A percentile compares a stretch with the other conserved stretches of the same genome.
phyloP scores from a whole-genome alignment of 53 echinoderm and acorn worm species.

The Arbacia lixula region DNA sequence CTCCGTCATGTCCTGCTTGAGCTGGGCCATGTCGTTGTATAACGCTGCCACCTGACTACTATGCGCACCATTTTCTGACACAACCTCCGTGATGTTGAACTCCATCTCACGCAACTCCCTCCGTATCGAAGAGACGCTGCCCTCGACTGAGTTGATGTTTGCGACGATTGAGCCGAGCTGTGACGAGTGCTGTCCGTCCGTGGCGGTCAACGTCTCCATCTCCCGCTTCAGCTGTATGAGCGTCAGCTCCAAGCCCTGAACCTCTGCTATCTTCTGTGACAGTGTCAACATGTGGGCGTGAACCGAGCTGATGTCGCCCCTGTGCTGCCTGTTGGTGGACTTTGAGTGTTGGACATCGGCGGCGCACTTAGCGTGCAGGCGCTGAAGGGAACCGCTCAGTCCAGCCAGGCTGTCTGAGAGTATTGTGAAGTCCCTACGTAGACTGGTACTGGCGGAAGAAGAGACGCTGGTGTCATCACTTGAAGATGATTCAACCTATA shows the following conservation, averaged over 20 bases:
- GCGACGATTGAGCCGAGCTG: constrained; percentile 38
- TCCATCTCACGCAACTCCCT: constrained; percentile 50
- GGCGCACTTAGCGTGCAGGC: constrained; percentile 46
- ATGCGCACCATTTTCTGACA: not conserved
- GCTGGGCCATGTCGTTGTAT: constrained; percentile 23
- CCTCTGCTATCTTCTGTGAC: constrained; percentile 41
- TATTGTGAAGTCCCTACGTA: constrained; percentile 57
- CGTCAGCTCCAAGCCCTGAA: constrained; percentile 56
- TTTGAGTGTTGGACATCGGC: constrained; percentile 27
- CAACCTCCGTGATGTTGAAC: constrained; percentile 17
- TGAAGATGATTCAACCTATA: constrained; percentile 31
- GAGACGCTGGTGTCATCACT: constrained; percentile 24
- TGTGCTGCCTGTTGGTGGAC: not conserved
- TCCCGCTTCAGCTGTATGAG: constrained; percentile 51
- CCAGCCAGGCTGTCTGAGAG: constrained; percentile 50
- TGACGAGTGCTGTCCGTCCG: constrained; percentile 26
- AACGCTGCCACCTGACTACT: constrained; percentile 25
- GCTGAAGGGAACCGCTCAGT: constrained; percentile 52
- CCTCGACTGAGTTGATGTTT: constrained; percentile 60
- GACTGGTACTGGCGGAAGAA: constrained; percentile 14
- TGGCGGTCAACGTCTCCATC: constrained; percentile 47
- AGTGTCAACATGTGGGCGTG: constrained; percentile 38
- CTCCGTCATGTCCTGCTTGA: constrained; percentile 33
- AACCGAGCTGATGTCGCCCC: constrained; percentile 38
- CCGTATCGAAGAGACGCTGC: constrained; percentile 45